phyloP scores from a whole-genome alignment of 1,140 invertebrate genomes.

The Brachystomella parvula region DNA sequence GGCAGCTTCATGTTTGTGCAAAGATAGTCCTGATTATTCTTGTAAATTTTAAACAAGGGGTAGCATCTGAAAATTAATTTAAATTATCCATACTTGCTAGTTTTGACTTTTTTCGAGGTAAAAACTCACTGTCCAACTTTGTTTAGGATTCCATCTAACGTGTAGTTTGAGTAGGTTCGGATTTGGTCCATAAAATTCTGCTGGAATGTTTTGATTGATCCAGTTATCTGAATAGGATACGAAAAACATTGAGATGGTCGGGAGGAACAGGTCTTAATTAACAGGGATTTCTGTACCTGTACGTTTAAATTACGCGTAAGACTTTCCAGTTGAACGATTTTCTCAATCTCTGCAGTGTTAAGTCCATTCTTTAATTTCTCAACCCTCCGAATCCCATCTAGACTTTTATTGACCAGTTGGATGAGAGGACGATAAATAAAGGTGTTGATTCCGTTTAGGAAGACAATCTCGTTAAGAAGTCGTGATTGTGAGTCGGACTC shows the following conservation, averaged over 20 bases:
- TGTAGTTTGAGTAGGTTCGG: not conserved
- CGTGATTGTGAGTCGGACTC: not conserved
- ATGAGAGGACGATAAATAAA: not conserved
- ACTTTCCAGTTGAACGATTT: not conserved
- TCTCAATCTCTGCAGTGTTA: not conserved
- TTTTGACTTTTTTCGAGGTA: too few species aligned
- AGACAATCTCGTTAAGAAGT: not conserved
- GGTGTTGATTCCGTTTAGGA: constrained; percentile 1
- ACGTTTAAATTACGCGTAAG: not conserved
- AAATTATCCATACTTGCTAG: too few species aligned
- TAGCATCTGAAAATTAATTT: too few species aligned
- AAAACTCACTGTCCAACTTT: constrained; percentile 3
- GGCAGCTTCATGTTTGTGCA: not conserved
- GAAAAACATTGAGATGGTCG: not conserved
- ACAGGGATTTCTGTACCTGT: not conserved
- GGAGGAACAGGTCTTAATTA: not conserved
- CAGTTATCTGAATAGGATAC: not conserved
- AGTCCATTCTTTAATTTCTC: not conserved
- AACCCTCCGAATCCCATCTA: not conserved
- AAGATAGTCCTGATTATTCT: not conserved
- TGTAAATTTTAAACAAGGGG: not conserved
- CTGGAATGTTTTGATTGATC: not conserved
- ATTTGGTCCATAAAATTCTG: not conserved
- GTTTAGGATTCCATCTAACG: not conserved
- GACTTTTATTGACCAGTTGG: not conserved